These are phyloP conservation scores for Harpalus rufipes DNA, from an alignment of 2,888 invertebrate species.

Conservation along the genomic window DNA sequence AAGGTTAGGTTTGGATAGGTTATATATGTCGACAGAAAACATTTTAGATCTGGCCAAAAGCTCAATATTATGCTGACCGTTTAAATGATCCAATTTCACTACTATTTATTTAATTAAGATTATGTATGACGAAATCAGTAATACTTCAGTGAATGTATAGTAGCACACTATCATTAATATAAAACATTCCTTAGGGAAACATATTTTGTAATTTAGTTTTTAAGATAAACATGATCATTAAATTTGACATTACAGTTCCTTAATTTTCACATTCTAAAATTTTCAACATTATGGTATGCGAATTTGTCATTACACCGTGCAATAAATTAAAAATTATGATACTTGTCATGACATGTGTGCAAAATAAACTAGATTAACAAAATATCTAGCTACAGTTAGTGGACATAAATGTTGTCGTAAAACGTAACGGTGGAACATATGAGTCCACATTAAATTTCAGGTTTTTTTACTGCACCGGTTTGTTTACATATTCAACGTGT, in stretches of 20 bases:
- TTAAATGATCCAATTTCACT: constrained; percentile 19
- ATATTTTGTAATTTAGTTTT: neutral
- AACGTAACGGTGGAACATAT: constrained; percentile 36
- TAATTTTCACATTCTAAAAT: neutral
- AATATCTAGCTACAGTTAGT: constrained; percentile 44
- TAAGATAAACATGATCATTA: neutral
- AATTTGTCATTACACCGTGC: neutral
- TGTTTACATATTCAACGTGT: neutral
- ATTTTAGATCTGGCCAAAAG: too few species aligned
- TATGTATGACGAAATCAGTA: constrained; percentile 17
- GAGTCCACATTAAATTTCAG: constrained; percentile 25
- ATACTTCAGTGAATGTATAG: constrained; percentile 20
- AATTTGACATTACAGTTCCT: neutral
- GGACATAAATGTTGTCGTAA: constrained; percentile 37
- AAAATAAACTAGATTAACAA: constrained; percentile 31
- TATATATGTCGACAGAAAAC: too few species aligned
- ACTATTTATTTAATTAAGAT: constrained; percentile 2
- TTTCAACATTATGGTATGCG: neutral
- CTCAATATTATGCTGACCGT: too few species aligned
- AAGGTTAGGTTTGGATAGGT: too few species aligned
- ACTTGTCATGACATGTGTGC: neutral
- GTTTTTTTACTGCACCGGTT: constrained; percentile 24
- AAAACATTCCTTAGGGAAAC: neutral
- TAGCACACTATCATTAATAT: neutral
- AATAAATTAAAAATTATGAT: neutral